Conservation (phyloP, 2,113 vertebrate species). For the Columbina picui region DNA sequence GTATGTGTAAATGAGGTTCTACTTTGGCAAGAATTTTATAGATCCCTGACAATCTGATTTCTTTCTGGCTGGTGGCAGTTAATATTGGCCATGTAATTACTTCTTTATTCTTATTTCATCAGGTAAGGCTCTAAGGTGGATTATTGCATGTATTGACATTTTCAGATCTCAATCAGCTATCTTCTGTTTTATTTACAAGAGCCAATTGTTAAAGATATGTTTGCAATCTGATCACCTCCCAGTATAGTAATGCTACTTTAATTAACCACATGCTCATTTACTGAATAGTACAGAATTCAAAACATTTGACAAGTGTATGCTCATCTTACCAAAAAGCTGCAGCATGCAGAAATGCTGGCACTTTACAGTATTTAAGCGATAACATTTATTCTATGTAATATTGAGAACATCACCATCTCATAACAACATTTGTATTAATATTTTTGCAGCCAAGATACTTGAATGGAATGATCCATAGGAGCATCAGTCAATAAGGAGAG, state of each 20-base stretch:
- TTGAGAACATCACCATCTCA: neutral
- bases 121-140: conserved; percentile 58
- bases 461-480: neutral
- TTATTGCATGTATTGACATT: conserved; percentile 74
- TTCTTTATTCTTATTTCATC: conserved; percentile 65
- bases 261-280: conserved; percentile 64
- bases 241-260: conserved; percentile 49
- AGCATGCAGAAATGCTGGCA: conserved; percentile 12
- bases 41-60: conserved; percentile 79
- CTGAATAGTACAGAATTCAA: conserved; percentile 48
- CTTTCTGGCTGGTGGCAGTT: conserved; percentile 75
- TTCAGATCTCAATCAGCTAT: conserved; percentile 67
- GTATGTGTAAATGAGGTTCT: conserved; percentile 82
- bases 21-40: conserved; percentile 80
- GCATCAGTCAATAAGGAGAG: neutral
- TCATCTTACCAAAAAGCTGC: conserved; percentile 31
- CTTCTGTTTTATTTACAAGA: conserved; percentile 60
- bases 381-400: conserved; percentile 42
- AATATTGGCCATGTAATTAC: conserved; percentile 75
- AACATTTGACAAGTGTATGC: conserved; percentile 42
- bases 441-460: conserved; percentile 27
- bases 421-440: conserved; percentile 33
- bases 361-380: conserved; percentile 29
- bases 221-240: conserved; percentile 57
- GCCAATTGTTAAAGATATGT: conserved; percentile 52